Conservation (phyloP, 2,113 vertebrate genomes). For the Dissostichus mawsoni region DNA sequence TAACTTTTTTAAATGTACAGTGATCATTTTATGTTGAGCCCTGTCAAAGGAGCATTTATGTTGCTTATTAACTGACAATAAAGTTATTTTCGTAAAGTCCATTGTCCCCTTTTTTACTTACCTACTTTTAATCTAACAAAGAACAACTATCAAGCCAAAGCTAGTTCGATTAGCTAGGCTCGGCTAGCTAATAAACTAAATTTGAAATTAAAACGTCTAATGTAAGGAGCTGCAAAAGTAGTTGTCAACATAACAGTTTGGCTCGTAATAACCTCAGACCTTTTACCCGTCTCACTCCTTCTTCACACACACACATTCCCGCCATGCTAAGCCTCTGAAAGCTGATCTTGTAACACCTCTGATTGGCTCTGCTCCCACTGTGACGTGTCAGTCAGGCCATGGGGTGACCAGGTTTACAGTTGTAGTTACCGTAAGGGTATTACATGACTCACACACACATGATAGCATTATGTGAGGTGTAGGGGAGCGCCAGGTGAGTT, state of each 20-base stretch:
- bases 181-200: no score
- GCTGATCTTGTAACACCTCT: constrained; percentile 10
- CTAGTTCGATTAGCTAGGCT: no score
- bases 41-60: no score
- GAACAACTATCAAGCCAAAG: no score
- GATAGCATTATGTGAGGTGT: constrained; percentile 46
- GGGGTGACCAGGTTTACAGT: constrained; percentile 52
- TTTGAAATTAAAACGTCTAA: no score
- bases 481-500: constrained; percentile 49
- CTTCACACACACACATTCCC: constrained; percentile 14
- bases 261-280: background rate
- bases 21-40: no score
- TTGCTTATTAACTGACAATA: no score
- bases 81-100: background rate
- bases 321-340: constrained; percentile 28
- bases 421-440: constrained; percentile 41
- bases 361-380: constrained; percentile 40
- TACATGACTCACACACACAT: constrained; percentile 52
- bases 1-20: no score
- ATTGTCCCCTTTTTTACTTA: background rate
- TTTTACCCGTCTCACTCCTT: background rate
- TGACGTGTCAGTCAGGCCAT: constrained; percentile 65
- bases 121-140: background rate
- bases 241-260: background rate
- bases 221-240: background rate